Evolutionary conservation across 2,888 invertebrate species (phyloP), one percentile per base, ranked within the genome.

Genomic region (Allophyes oxyacanthae): DNA sequence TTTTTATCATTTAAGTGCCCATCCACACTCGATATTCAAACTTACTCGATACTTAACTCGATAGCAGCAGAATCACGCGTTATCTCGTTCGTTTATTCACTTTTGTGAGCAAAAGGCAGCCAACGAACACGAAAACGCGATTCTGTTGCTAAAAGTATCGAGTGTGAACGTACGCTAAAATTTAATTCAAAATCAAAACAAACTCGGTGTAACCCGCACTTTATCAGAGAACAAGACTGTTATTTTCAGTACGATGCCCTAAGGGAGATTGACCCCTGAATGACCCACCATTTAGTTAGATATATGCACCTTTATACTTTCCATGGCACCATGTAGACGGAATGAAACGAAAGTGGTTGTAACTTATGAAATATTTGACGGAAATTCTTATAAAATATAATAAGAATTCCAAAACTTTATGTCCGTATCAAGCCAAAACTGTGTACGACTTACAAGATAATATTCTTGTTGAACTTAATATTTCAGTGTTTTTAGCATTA

Each of bases 201-300:
- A 42, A 34, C 77, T 60, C 49, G 61, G 59, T 83, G 69, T 71
- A 68, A 30, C 59, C 60, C 78, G 20, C 34, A 49, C 86, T 46
- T 83, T 70, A 79, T 57, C 38, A 58, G 63, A 81, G 78, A 83
- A 86, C 82, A 82, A 78, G 81, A 78, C 78, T 76, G 79, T 82
- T 83, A 83, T 84, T 84, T 82, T 75, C 81, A 80, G 85, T 69
- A 77, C 83, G 79, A 78, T 75, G 80, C 78, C 84, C 86, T 64
- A 55, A 61, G 70, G 83, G 85, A 82, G 81, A 85, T 79, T 86
- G 88, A 85, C 86, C 87, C 76, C 67, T 64, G 68, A 86, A 87
- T 86, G 86, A 85, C 83, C 82, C 65, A 67, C 75, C 79, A 76
- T 83, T 79, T 75, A 70, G 58, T 73, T 58, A 76, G 78, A 79